A percentile compares a stretch with the other conserved stretches of the same genome.
These are phyloP conservation scores for Etheostoma nigrum DNA, from an alignment of 2,797 vertebrate species.

Conservation along the genomic window DNA sequence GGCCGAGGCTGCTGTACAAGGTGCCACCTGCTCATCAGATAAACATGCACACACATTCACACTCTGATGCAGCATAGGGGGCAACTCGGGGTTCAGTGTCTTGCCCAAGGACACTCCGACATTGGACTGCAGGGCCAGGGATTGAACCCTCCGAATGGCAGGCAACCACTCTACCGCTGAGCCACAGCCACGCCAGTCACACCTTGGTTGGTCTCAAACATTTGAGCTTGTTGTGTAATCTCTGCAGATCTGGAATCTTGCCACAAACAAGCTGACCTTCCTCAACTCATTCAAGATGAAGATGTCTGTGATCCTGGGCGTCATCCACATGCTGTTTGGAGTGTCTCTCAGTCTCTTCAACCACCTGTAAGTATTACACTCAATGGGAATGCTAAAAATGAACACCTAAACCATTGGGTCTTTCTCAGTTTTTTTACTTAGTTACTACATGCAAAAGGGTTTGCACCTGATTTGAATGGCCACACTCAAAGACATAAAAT, in stretches of 20 bases:
- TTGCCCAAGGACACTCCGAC: no score
- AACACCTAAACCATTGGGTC: neutral
- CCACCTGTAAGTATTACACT: conserved; percentile 78
- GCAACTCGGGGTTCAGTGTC: no score
- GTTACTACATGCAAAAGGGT: neutral
- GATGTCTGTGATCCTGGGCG: conserved; percentile 97
- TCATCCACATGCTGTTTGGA: conserved; percentile 97
- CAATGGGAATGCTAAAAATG: neutral
- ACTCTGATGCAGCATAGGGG: no score
- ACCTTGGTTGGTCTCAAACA: neutral
- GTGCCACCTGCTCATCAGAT: no score
- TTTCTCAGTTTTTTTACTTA: neutral
- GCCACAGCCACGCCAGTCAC: neutral
- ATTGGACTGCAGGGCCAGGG: no score
- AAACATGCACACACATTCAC: no score
- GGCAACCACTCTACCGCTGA: no score
- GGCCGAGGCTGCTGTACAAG: no score
- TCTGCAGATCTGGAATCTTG: conserved; percentile 95
- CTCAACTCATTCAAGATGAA: conserved; percentile 99
- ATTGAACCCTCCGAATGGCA: no score
- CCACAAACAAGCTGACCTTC: conserved; percentile 96
- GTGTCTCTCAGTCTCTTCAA: conserved; percentile 89
- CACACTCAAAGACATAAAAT: neutral
- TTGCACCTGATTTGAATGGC: neutral
- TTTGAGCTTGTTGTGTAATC: neutral